A percentile compares a stretch with the other conserved stretches of the same genome.
Evolutionary conservation across 2,113 vertebrate genomes (phyloP).

Genomic region (Columbina picui): DNA sequence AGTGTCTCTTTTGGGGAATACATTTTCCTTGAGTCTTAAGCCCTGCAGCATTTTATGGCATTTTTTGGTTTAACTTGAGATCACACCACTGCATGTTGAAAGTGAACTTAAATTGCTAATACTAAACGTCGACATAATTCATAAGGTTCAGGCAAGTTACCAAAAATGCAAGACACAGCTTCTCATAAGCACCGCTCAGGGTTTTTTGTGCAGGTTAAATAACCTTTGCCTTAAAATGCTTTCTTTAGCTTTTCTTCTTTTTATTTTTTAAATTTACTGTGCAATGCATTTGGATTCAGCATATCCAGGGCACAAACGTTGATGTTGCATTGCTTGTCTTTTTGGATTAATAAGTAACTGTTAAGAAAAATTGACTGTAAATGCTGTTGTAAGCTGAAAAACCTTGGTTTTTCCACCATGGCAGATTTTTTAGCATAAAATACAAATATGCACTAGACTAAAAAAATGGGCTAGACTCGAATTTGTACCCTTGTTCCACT

Average conservation of each 20-base stretch:
- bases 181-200: not conserved
- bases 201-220: not conserved
- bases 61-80: not conserved
- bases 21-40: not conserved
- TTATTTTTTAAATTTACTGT: not conserved
- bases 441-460: not conserved
- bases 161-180: not conserved
- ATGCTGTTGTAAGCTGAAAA: not conserved
- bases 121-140: not conserved
- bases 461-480: not conserved
- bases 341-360: not conserved
- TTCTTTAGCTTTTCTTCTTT: not conserved
- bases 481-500: not conserved
- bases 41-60: not conserved
- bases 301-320: not conserved
- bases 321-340: not conserved
- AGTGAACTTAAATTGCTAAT: not conserved
- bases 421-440: not conserved
- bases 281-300: not conserved
- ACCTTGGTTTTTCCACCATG: not conserved
- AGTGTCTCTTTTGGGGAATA: not conserved
- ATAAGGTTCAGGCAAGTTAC: not conserved
- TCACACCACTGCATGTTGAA: not conserved
- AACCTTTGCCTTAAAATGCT: not conserved
- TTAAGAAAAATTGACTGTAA: not conserved